Base-by-base conservation (phyloP, 2,888 invertebrate species). In the Euspilapteryx auroguttella region DNA sequence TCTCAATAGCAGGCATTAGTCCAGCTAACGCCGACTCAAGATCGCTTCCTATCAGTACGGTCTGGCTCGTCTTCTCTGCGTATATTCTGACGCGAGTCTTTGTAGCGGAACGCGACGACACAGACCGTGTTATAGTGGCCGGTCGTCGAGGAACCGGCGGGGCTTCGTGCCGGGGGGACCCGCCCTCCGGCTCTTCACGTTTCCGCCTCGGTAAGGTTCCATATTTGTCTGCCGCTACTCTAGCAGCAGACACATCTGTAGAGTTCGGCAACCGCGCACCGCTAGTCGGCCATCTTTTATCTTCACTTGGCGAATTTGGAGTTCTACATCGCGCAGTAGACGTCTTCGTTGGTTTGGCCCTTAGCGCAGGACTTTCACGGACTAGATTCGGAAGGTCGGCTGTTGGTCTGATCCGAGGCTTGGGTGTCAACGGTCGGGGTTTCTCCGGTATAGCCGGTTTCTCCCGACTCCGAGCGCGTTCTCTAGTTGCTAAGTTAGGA, bases 41-140 rank as follows among this genome's bases (percentile, higher is more conserved):
- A 45, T 91, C 91, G 2, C 65, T 57, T 29, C 84, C 81, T 1
- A 87, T 80, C 28, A 92, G 58, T 13, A 86, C 86, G 1, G 92
- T 92, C 55, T 92, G 92, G 9, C 82, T 79, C 26, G 81, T 78
- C 20, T 80, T 86, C 58, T 92, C 92, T 39, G 90, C 89, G 53
- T 88, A 91, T 38, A 92, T 91, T 45, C 83, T 79, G 1, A 86
- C 69, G 14, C 71, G 55, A 4, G 63, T 53, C 40, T 66, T 68
- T 10, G 57, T 55, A 2, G 64, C 49, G 8, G 64, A 54, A 9
- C 73, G 56, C 5, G 73, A 63, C 0, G 73, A 71, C 14, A 47
- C 45, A 1, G 76, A 71, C 2, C 73, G 54, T 3, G 62, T 48
- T 14, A 75, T 51, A 3, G 73, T 63, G 1, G 73, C 68, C 5